A percentile compares a stretch with the other conserved stretches of the same genome.
Conservation (phyloP, 2,888 invertebrate species). For the Archips crataeganus region DNA sequence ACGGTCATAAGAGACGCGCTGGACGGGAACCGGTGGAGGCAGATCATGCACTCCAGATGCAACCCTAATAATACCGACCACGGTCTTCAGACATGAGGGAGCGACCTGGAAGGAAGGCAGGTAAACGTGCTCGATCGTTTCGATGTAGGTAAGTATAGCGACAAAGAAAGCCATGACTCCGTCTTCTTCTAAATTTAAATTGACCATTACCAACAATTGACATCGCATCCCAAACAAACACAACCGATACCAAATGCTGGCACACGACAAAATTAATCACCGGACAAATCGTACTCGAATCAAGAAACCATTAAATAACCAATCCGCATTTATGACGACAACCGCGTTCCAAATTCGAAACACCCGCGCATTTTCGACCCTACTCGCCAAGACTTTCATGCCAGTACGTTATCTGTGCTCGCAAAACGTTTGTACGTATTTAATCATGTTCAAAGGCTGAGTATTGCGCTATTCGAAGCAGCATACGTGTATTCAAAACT, state of each 20-base stretch:
- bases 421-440: slow-evolving; percentile 67
- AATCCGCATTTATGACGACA: slow-evolving; percentile 67
- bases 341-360: slow-evolving; percentile 46
- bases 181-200: not conserved
- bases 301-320: slow-evolving; percentile 85
- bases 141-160: too few relatives aligned
- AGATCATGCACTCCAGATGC: too few relatives aligned
- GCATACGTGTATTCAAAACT: slow-evolving; percentile 83
- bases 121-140: too few relatives aligned
- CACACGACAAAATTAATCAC: slow-evolving; percentile 77
- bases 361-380: slow-evolving; percentile 45
- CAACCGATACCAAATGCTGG: slow-evolving; percentile 10
- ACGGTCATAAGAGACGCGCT: too few relatives aligned
- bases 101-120: too few relatives aligned
- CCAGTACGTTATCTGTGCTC: slow-evolving; percentile 44
- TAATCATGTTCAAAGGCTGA: slow-evolving; percentile 83
- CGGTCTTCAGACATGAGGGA: too few relatives aligned
- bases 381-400: slow-evolving; percentile 43
- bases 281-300: slow-evolving; percentile 71
- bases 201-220: slow-evolving; percentile 8
- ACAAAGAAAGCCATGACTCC: too few relatives aligned
- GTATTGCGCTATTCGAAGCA: slow-evolving; percentile 63
- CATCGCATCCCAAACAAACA: slow-evolving; percentile 1
- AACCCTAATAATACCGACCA: too few relatives aligned
- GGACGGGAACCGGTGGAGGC: too few relatives aligned